Evolutionary conservation across 2,888 invertebrate genomes (phyloP), one percentile per base, ranked within the genome.

Genomic region (Cerastis rubricosa): DNA sequence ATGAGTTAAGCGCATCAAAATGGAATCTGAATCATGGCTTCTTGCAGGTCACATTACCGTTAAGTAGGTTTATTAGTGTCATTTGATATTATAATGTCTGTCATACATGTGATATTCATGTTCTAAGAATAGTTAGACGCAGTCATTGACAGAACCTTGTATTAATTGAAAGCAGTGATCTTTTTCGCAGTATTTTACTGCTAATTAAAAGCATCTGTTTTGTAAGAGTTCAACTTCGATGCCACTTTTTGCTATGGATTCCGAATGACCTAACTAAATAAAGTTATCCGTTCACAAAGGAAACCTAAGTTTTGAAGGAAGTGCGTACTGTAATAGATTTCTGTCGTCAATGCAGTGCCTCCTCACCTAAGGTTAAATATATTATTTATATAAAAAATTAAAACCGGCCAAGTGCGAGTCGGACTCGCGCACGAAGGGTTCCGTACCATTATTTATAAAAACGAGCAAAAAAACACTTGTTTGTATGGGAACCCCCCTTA

Each of bases 1-100:
- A 86, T 84, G 81, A 75, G 70, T 68, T 66, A 65, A 74, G 59
- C 40, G 76, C 73, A 76, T 63, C 57, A 49, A 74, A 59, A 76
- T 70, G 25, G 64, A 66, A 65, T 76, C 57, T 71, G 66, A 78
- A 71, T 77, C 40, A 65, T 68, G n/a, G 19, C 17, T 66, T 45
- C 47, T 70, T 49, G 19, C 8, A 66, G 51, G 59, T 78, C 67
- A 59, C 64, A 61, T 82, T 78, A 73, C 78, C 17, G 29, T 73
- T 59, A 63, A 51, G 49, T 73, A 51, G 43, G 49, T n/a, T 82
- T 54, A 57, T 63, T 57, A 35, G 3, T 69, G 71, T 47, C 45
- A 73, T 63, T 51, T 63, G 78, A 73, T 73, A 70, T 35, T 35
- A 35, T 35, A 35, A 35, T 68, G 40, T 19, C 40, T 68, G n/a